Conservation (phyloP, 2,113 vertebrate species). For the Egretta garzetta region DNA sequence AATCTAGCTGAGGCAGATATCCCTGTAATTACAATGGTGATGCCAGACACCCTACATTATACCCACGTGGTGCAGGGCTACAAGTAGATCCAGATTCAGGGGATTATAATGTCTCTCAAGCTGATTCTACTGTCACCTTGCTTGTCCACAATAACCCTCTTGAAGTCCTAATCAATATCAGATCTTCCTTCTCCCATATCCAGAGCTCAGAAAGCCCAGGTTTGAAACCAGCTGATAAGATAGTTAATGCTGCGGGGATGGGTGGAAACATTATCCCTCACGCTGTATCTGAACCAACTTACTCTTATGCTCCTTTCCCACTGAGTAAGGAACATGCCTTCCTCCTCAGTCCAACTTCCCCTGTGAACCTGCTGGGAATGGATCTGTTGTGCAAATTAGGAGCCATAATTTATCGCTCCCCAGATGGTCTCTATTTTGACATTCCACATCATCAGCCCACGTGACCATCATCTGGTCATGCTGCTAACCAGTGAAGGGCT, state of each 20-base stretch:
- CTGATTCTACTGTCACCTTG: not conserved
- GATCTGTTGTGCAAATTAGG: not conserved
- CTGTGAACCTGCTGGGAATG: not conserved
- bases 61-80: not conserved
- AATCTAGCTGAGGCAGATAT: not conserved
- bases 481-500: not conserved
- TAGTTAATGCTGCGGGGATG: not conserved
- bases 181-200: not conserved
- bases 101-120: not conserved
- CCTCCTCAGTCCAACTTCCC: not conserved
- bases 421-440: not conserved
- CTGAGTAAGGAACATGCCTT: not conserved
- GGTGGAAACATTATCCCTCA: not conserved
- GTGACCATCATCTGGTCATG: not conserved
- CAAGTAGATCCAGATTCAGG: not conserved
- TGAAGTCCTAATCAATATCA: not conserved
- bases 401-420: not conserved
- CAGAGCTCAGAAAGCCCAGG: not conserved
- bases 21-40: not conserved
- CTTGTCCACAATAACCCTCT: not conserved
- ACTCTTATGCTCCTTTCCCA: not conserved
- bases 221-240: not conserved
- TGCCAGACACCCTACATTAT: not conserved
- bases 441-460: not conserved
- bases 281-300: not conserved